Conservation (phyloP, 2,797 vertebrate genomes). For the Bryconaethiops microstoma region DNA sequence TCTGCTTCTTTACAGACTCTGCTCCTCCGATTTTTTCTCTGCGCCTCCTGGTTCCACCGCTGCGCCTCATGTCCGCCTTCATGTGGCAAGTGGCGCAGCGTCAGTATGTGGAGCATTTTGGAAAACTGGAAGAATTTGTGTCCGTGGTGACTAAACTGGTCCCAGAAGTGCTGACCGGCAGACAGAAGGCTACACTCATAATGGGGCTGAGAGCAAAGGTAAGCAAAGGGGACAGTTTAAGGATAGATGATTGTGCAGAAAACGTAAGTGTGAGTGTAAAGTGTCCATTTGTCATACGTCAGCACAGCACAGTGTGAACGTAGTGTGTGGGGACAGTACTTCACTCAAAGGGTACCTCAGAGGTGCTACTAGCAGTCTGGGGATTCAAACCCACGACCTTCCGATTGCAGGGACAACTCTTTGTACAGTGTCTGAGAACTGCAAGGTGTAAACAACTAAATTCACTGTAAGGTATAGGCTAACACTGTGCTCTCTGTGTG, state of each 20-base stretch:
- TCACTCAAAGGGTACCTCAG: too few relatives aligned
- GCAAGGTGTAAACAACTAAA: background rate
- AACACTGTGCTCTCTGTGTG: background rate
- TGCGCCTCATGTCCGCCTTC: constrained; percentile 67
- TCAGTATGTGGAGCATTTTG: constrained; percentile 65
- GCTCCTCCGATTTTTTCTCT: constrained; percentile 53
- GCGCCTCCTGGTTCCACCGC: constrained; percentile 52
- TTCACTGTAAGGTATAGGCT: background rate
- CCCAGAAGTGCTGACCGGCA: constrained; percentile 67
- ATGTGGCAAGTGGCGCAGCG: constrained; percentile 66
- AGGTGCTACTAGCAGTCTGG: too few relatives aligned
- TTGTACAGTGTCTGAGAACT: background rate
- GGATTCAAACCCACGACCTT: too few relatives aligned
- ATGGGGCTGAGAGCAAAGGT: constrained; percentile 75
- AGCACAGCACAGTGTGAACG: too few relatives aligned
- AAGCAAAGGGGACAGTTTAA: background rate
- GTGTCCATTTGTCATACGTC: too few relatives aligned
- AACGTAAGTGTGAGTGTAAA: too few relatives aligned
- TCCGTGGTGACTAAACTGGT: constrained; percentile 60
- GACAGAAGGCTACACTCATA: constrained; percentile 71
- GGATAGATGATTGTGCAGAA: background rate
- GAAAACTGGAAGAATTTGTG: constrained; percentile 70
- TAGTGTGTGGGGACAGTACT: too few relatives aligned
- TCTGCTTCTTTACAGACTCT: constrained; percentile 25
- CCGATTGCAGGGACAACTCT: too few relatives aligned